These are phyloP conservation scores for Drosophila ohnishii DNA, from an alignment of 1,140 invertebrate species.

Conservation along the genomic window DNA sequence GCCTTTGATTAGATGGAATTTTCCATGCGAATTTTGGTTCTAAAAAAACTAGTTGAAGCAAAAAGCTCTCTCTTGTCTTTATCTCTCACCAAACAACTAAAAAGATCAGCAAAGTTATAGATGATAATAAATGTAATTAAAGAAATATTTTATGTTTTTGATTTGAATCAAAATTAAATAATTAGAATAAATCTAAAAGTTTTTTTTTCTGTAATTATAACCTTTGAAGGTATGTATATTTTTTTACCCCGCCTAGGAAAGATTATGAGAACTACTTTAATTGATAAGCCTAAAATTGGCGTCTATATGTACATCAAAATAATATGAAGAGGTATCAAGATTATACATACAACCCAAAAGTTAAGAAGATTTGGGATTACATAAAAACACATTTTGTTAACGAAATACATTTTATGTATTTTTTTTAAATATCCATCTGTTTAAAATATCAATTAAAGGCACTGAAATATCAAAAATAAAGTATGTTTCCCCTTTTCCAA, in stretches of 20 bases:
- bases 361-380: neutral
- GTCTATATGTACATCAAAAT: neutral
- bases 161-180: neutral
- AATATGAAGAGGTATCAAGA: neutral
- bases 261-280: neutral
- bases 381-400: neutral
- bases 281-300: constrained; percentile 8
- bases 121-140: neutral
- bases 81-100: neutral
- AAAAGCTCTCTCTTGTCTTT: constrained; percentile 43
- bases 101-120: constrained; percentile 3
- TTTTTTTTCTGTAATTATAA: neutral
- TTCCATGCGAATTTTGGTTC: constrained; percentile 34
- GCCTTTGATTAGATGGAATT: constrained; percentile 49
- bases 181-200: neutral
- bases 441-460: constrained; percentile 22
- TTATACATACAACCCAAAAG: neutral
- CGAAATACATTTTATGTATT: neutral
- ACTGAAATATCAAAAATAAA: constrained; percentile 16
- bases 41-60: constrained; percentile 10
- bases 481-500: neutral
- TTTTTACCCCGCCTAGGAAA: neutral
- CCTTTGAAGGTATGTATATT: neutral
- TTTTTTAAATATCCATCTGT: neutral
- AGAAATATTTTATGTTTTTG: neutral